Evolutionary conservation across 2,888 invertebrate species (phyloP).

Genomic region (Dilophus febrilis): DNA sequence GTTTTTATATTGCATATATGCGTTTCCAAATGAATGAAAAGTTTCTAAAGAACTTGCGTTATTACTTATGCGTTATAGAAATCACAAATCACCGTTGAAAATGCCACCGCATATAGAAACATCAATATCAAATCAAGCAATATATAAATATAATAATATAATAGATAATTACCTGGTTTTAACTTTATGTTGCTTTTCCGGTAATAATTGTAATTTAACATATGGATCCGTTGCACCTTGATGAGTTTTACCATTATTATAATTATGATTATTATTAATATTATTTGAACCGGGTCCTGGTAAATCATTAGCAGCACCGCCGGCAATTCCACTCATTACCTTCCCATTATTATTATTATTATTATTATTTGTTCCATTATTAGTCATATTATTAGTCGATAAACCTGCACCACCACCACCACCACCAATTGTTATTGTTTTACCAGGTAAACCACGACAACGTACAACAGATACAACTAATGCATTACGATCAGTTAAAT

Average conservation of each 20-base stretch:
- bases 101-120: too few species aligned
- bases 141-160: not conserved
- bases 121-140: too few species aligned
- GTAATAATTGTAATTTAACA: conserved; percentile 90
- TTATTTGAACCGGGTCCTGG: conserved; percentile 15
- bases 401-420: conserved; percentile 22
- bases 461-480: conserved; percentile 83
- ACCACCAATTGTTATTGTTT: conserved; percentile 30
- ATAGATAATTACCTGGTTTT: conserved; percentile 48
- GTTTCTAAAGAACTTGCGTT: too few species aligned
- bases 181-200: conserved; percentile 95
- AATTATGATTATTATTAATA: too few species aligned
- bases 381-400: too few species aligned
- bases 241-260: conserved; percentile 23
- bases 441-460: conserved; percentile 68
- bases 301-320: conserved; percentile 32
- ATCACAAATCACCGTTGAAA: too few species aligned
- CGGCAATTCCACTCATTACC: conserved; percentile 43
- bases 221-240: conserved; percentile 63
- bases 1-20: too few species aligned
- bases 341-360: too few species aligned
- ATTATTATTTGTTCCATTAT: conserved; percentile 4
- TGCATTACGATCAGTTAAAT: conserved; percentile 77
- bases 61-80: too few species aligned
- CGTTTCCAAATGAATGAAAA: too few species aligned